phyloP scores from a whole-genome alignment of 53 echinoderm and acorn worm genomes.

The Temnopleurus reevesii region DNA sequence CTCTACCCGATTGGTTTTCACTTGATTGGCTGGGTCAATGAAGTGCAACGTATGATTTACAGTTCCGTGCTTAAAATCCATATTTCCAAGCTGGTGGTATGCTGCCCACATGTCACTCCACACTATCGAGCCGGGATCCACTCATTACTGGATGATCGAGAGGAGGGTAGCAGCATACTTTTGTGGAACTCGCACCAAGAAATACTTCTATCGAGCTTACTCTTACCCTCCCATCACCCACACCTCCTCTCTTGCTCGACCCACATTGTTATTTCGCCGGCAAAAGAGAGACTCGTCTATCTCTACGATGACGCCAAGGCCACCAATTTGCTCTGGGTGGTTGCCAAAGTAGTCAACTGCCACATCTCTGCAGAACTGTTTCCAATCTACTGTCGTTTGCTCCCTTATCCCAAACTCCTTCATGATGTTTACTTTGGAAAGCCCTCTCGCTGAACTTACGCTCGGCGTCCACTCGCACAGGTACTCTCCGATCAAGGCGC shows the following conservation, averaged over 20 bases:
- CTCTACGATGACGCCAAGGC: background rate
- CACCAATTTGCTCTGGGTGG: slow-evolving; percentile 25
- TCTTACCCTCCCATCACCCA: background rate
- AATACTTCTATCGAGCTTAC: background rate
- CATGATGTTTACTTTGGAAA: background rate
- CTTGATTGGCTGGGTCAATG: too few relatives aligned
- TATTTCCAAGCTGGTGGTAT: too few relatives aligned
- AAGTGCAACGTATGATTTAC: too few relatives aligned
- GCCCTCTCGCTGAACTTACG: background rate
- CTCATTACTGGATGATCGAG: background rate
- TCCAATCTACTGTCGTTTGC: slow-evolving; percentile 17
- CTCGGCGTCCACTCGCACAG: background rate
- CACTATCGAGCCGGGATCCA: background rate
- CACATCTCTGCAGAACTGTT: slow-evolving; percentile 32
- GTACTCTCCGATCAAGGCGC: too few relatives aligned
- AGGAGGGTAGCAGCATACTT: background rate
- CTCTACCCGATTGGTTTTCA: too few relatives aligned
- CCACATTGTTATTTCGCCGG: background rate
- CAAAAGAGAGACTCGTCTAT: slow-evolving; percentile 6
- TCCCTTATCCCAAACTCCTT: background rate
- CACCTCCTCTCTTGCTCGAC: background rate
- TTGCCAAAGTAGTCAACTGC: background rate
- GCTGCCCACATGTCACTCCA: background rate
- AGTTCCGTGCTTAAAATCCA: too few relatives aligned
- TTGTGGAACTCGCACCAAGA: background rate